Percentiles rank a stretch among this genome's conserved stretches.
Conservation (phyloP, 2,113 vertebrate species). For the Campylomormyrus tamandua region DNA sequence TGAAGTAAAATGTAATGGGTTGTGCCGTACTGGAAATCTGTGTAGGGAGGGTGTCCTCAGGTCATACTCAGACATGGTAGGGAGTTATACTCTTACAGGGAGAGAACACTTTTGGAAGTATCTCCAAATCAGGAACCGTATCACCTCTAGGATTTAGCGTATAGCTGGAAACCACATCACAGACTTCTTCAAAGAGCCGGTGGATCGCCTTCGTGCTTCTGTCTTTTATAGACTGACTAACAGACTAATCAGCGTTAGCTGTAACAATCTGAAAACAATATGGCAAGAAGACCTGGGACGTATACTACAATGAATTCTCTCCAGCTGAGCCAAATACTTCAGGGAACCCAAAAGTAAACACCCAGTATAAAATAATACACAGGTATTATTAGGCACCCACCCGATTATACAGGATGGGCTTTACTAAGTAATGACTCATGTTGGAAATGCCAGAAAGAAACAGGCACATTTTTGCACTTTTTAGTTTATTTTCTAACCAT, state of each 20-base stretch:
- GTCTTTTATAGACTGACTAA: neutral
- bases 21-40: neutral
- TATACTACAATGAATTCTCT: neutral
- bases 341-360: neutral
- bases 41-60: neutral
- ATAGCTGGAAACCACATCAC: too few species aligned
- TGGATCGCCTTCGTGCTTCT: too few species aligned
- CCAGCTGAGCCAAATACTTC: neutral
- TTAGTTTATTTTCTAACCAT: neutral
- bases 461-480: neutral
- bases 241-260: neutral
- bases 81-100: neutral
- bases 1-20: neutral
- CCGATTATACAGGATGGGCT: neutral
- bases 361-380: neutral
- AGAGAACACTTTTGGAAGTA: too few species aligned
- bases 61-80: neutral
- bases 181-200: too few species aligned
- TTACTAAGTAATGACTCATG: neutral
- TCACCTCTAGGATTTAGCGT: too few species aligned
- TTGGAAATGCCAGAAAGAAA: neutral
- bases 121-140: too few species aligned
- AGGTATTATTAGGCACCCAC: neutral
- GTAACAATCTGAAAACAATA: too few species aligned
- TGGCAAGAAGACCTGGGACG: neutral